phyloP scores from a whole-genome alignment of 2,113 vertebrate species.

The Saimiri boliviensis region DNA sequence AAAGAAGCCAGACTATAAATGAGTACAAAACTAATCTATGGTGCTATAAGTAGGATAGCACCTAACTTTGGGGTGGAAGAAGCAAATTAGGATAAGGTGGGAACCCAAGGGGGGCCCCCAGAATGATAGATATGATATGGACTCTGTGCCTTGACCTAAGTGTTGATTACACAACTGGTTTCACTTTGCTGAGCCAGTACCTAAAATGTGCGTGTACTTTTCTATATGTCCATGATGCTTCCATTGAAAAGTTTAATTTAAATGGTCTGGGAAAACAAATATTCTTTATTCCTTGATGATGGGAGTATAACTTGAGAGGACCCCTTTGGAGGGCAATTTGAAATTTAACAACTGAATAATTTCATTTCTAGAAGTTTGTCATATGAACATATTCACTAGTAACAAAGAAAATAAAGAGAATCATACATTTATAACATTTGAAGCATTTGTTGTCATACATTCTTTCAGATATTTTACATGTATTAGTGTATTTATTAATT shows the following conservation, averaged over 20 bases:
- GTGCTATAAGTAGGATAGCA: neutral
- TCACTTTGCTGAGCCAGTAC: neutral
- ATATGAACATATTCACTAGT: neutral
- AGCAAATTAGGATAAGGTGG: neutral
- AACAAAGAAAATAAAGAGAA: neutral
- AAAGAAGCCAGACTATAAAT: neutral
- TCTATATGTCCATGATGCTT: neutral
- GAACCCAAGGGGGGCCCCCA: neutral
- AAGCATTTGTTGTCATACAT: neutral
- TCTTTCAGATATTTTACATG: neutral
- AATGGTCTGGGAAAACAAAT: neutral
- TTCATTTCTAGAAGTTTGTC: neutral
- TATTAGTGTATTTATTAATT: neutral
- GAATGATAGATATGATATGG: neutral
- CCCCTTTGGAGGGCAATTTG: neutral
- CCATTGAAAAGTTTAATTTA: neutral
- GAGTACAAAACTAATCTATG: neutral
- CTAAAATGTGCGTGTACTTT: neutral
- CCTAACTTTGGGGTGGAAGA: neutral
- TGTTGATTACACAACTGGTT: neutral
- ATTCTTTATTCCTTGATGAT: neutral
- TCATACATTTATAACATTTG: neutral
- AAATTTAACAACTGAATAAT: neutral
- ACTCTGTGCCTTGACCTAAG: neutral
- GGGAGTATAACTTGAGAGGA: neutral